Percentiles rank a stretch among this genome's conserved stretches.
phyloP scores from a whole-genome alignment of 2,113 vertebrate species.

The Chamaetylas fuelleborni region DNA sequence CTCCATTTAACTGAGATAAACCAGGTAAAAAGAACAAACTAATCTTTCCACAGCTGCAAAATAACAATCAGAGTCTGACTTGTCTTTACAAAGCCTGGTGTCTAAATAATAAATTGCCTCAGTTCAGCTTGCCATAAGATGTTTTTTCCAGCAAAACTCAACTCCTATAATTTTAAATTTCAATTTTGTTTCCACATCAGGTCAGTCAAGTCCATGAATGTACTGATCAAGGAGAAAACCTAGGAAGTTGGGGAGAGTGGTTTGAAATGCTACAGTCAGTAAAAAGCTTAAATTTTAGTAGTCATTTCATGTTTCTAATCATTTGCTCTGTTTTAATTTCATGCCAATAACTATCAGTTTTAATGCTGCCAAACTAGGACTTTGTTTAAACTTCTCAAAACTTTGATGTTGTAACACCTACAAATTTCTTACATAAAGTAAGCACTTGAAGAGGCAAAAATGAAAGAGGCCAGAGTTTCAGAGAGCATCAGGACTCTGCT shows the following conservation, averaged over 20 bases:
- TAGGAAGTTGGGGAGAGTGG: neutral
- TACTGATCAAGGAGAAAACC: neutral
- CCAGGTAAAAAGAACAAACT: neutral
- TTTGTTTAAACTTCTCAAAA: neutral
- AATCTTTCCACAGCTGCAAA: neutral
- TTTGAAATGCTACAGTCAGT: neutral
- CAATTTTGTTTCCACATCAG: neutral
- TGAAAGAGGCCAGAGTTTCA: neutral
- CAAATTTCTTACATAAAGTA: neutral
- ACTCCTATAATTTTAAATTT: neutral
- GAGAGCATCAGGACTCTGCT: neutral
- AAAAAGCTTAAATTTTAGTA: neutral
- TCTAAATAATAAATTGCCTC: neutral
- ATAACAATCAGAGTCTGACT: neutral
- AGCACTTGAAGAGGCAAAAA: neutral
- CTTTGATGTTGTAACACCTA: neutral
- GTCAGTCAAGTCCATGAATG: rapidly evolving
- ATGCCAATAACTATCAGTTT: neutral
- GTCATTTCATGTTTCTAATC: neutral
- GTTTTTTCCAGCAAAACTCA: neutral
- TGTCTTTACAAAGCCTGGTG: neutral
- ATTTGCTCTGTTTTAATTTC: neutral
- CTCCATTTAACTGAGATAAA: neutral
- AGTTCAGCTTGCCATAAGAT: neutral
- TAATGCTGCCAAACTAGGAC: neutral